Base-by-base conservation (phyloP, 2,888 invertebrate species). In the Drosophila testacea region DNA sequence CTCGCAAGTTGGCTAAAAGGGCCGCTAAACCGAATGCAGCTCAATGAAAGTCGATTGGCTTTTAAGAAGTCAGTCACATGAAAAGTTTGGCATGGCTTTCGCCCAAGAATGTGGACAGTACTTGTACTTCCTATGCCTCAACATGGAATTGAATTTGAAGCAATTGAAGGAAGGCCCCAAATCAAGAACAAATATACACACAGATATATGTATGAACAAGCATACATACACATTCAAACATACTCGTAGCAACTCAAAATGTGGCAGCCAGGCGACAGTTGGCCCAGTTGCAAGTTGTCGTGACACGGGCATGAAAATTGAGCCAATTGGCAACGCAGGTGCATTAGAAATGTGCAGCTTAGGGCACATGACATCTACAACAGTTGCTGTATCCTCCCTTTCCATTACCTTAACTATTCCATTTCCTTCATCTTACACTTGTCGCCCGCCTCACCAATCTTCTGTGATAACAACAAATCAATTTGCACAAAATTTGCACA, bases 401-500 rank as follows among this genome's bases (percentile, higher is more conserved):
- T n/a, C 38, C 51, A 46, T 36, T 50, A 54, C 39, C 46, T 16
- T 28, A 13, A 4, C 47, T 28, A 16, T 27, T 36, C 30, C 36
- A 30, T 36, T 16, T 13, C 41, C 44, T 42, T 9, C 11, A 13
- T n/a, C 32, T 9, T 4, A 4, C 2, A 9, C 13, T 27, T 46
- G 44, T 27, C 28, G 6, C 6, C 5, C 22, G 6, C 32, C 10
- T 3, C 22, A 6, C 22, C 41, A 10, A 32, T 16, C 10, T 54
- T 59, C 38, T 83, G 81, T 77, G 84, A 84, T 89, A 84, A 82
- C 86, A 89, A 88, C 85, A 85, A 85, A 89, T 85, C 90, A 89
- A 89, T 85, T 85, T 85, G 86, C 85, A 88, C 85, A 87, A 77
- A 82, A 89, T 87, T 85, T 83, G 84, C 89, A 87, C 88, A 79